phyloP scores from a whole-genome alignment of 2,888 invertebrate species.

The Pemphredon lugubris region DNA sequence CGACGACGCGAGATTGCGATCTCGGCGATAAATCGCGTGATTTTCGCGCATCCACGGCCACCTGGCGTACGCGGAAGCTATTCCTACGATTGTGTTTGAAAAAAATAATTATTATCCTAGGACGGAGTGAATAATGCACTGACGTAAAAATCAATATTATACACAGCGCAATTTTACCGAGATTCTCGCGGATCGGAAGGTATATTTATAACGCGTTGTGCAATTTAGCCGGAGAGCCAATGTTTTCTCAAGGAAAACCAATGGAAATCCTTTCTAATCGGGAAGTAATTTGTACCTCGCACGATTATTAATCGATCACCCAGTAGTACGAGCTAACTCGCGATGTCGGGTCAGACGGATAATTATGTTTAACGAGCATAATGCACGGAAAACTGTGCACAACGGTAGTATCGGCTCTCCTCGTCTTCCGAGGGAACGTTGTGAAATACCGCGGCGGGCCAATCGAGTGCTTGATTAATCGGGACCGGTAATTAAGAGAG shows the following conservation, averaged over 20 bases:
- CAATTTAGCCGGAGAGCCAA: slow-evolving; percentile 19
- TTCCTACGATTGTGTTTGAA: background rate
- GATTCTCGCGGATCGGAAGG: background rate
- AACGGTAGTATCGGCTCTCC: background rate
- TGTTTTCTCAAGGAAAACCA: slow-evolving; percentile 29
- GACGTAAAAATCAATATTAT: background rate
- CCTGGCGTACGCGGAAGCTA: slow-evolving; percentile 1
- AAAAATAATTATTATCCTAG: too few relatives aligned
- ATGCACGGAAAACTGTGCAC: background rate
- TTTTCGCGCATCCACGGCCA: background rate
- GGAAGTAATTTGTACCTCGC: slow-evolving; percentile 36
- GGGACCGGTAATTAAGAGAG: slow-evolving; percentile 16
- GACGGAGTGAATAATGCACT: too few relatives aligned
- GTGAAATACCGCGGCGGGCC: background rate
- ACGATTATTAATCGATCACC: slow-evolving; percentile 41
- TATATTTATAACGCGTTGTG: background rate
- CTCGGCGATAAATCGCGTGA: slow-evolving; percentile 2
- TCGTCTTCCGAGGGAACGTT: background rate
- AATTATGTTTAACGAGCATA: slow-evolving; percentile 7
- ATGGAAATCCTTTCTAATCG: slow-evolving; percentile 38
- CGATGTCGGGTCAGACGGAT: background rate
- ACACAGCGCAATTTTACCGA: background rate
- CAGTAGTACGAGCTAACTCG: background rate
- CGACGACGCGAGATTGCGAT: background rate
- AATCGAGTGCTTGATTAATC: background rate